phyloP scores from a whole-genome alignment of 2,797 vertebrate species.

The Brotula barbata region DNA sequence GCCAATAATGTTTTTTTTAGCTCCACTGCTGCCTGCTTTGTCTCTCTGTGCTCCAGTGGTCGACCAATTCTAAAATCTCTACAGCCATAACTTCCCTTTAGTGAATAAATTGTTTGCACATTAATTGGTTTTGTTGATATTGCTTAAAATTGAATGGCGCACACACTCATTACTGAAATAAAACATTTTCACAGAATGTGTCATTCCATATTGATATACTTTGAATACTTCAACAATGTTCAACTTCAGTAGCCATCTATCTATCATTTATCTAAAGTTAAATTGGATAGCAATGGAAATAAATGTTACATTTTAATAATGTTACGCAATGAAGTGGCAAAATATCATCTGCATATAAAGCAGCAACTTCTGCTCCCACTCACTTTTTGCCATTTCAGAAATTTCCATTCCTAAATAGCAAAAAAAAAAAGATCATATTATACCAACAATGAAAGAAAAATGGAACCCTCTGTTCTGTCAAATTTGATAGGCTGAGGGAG shows the following conservation, averaged over 20 bases:
- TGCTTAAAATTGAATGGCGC: constrained; percentile 7
- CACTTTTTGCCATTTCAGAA: not conserved
- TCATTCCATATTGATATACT: not conserved
- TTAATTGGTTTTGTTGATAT: not conserved
- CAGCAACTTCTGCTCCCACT: not conserved
- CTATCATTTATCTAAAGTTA: not conserved
- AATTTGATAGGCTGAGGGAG: constrained; percentile 12
- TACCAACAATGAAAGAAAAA: not conserved
- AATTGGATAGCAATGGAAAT: not conserved
- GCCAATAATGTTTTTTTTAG: constrained; percentile 13
- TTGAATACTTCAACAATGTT: not conserved
- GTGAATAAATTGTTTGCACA: constrained; percentile 1
- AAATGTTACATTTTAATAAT: not conserved
- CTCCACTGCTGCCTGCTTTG: constrained; percentile 7
- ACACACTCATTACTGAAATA: not conserved
- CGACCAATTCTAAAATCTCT: constrained; percentile 28
- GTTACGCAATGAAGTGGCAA: not conserved
- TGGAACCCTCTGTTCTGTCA: not conserved
- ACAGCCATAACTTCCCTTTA: constrained; percentile 14
- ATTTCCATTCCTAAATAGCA: no score
- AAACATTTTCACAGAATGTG: not conserved
- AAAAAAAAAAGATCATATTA: not conserved
- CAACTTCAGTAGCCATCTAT: not conserved
- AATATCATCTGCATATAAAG: constrained; percentile 4
- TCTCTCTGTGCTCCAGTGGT: constrained; percentile 23